Evolutionary conservation across 53 echinoderm and acorn worm species (phyloP), one percentile per base, ranked within the genome.

Genomic region (Paracentrotus lividus): DNA sequence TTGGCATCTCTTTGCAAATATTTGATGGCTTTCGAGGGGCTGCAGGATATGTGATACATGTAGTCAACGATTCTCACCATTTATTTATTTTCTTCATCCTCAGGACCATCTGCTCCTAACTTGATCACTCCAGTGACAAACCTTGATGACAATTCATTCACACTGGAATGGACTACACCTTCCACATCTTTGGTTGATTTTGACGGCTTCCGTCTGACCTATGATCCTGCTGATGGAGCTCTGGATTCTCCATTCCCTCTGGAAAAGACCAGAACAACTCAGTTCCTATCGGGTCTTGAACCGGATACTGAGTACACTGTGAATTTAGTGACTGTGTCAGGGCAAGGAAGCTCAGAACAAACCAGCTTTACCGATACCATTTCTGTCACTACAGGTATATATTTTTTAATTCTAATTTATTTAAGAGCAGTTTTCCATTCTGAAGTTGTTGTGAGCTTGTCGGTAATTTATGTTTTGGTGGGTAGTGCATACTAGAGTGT

Each of bases 211-310:
- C 76, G 53, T 34, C 29, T 95, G 24, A 93, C 93, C 88, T 94
- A 94, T 86, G 91, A 36, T 16, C 95, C 95, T 42, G 51, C 49
- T 8, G 94, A 96, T 81, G 97, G 97, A 7, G 91, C 91, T 10
- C 33, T 75, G 2, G 51, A 47, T 6, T 86, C 68, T 20, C 93
- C 69, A 1, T 27, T 68, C 21, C 16, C 31, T 12, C 75, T 91
- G 26, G 67, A 66, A 34, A 75, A 45, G 56, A 75, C 91, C 2
- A 32, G 36, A 16, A 31, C 84, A 1, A 88, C 90, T 24, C 93
- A 59, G 56, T 68, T 42, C 58, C 90, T 96, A 31, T 90, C 93
- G 5, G 93, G 77, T 23, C 93, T 96, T 45, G 88, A 57, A 61
- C 90, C 96, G 21, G 93, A 85, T 5, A 95, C 85, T 34, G 65